Base-by-base conservation (phyloP, 2,888 invertebrate species). In the Ochropleura leucogaster region DNA sequence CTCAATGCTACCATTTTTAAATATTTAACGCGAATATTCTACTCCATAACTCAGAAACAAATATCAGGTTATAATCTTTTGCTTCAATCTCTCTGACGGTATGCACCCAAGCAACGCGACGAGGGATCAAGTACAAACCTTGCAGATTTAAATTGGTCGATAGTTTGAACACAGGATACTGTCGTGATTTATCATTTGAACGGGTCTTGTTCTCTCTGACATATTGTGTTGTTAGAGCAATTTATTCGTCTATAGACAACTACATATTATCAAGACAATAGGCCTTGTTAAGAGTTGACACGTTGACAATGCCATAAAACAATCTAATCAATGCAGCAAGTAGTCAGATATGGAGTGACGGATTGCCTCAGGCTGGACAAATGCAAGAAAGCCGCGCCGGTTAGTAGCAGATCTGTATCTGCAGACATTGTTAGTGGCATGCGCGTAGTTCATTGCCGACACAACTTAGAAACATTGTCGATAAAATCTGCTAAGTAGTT, bases 1-100 rank as follows among this genome's bases (percentile, higher is more conserved):
- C 95, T 94, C 91, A 90, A 89, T 91, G 91, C 90, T 93, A 91
- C 90, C 93, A 90, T 94, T 94, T 93, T 93, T 87, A 83, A 82
- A 82, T 69, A 57, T 80, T 87, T 84, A 77, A 82, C 78, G 74
- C 59, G 60, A 76, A 79, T 78, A 77, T 72, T 80, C 46, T 51
- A 47, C 55, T 20, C 3, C 66, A 51, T 55, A 77, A 18, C 65
- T 66, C 62, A 30, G 53, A 70, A 18, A 69, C 68, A 55, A 64
- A 67, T 74, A 62, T 18, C 20, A 55, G 67, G 67, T 71, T 60
- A 66, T 55, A 63, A 71, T 66, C 70, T 75, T 74, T 44, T 14
- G 47, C 53, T 76, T 65, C 75, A 63, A 68, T 69, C 59, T 67
- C 59, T 59, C 3, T 2, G 42, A 47, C 16, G 51, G 16, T 20